Evolutionary conservation across 2,888 invertebrate genomes (phyloP), one percentile per base, ranked within the genome.

Genomic region (Parnassius smintheus): DNA sequence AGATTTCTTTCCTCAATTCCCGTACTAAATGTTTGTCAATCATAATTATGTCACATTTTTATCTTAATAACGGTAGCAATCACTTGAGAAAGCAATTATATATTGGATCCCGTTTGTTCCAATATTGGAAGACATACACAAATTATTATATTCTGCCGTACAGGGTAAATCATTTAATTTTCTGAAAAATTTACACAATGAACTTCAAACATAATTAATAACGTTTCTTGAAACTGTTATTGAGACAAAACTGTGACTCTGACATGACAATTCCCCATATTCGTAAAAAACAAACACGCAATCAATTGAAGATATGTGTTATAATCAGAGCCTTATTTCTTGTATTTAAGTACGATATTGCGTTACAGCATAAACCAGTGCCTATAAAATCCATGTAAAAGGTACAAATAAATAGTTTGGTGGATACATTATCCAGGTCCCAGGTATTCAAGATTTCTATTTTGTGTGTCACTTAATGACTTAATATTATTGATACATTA

Each of bases 71-170:
- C 25, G 41, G 25, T 45, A 11, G 55, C 11, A 22, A 41, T 13
- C 11, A 48, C 9, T 12, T 49, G 3, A 51, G 48, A 25, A 57
- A 12, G 51, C 46, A 13, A 22, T 18, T 9, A n/a, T 46, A 50
- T 56, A 62, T 62, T 62, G 58, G 59, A 56, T 45, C 59, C 50
- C 51, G 54, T 55, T 55, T 18, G 54, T 51, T 59, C 55, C 51
- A 51, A 63, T 48, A 51, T 50, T 55, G 55, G 59, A 55, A 62
- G 62, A 62, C 54, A 18, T 35, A 35, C 35, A 35, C 35, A 35
- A 35, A 35, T 35, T 35, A 35, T 35, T 35, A 7, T 35, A 35
- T 35, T 35, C 35, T 35, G 35, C 35, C 4, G 35, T 25, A 25
- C 3, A 25, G 3, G 0, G 25, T 25, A 25, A 2, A 7, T 7